phyloP scores from a whole-genome alignment of 2,797 vertebrate genomes.

The Dendrocincla tyrannina region DNA sequence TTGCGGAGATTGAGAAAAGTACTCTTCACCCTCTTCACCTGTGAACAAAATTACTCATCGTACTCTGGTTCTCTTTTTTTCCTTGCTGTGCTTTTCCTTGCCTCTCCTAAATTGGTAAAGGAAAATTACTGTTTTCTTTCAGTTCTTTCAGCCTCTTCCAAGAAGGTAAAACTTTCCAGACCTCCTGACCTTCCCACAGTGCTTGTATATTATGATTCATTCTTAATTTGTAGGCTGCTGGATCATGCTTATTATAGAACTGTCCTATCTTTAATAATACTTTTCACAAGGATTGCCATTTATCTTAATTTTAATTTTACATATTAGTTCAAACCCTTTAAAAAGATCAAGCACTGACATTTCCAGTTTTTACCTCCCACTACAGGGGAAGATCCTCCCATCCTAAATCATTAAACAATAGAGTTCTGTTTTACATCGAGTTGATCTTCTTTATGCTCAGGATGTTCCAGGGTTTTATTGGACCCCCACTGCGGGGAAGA shows the following conservation, averaged over 20 bases:
- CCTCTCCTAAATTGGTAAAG: background rate
- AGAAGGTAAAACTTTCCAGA: slow-evolving; percentile 28
- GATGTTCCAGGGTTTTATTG: slow-evolving; percentile 45
- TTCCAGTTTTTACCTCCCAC: slow-evolving; percentile 24
- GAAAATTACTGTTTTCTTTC: background rate
- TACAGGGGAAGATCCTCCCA: background rate
- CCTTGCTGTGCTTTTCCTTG: background rate
- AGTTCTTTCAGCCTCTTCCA: slow-evolving; percentile 5
- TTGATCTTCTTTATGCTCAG: slow-evolving; percentile 15
- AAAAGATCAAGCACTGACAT: slow-evolving; percentile 29
- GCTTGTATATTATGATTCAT: slow-evolving; percentile 1
- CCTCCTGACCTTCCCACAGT: slow-evolving; percentile 4
- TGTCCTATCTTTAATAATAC: background rate
- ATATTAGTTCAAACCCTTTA: background rate
- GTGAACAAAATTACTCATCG: background rate
- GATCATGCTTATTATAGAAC: background rate
- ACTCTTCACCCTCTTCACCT: background rate
- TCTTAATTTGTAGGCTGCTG: background rate
- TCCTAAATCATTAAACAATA: slow-evolving; percentile 3
- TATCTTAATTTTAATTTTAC: slow-evolving; percentile 43
- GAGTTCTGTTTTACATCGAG: slow-evolving; percentile 63
- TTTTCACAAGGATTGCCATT: slow-evolving; percentile 3
- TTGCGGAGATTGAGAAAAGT: background rate
- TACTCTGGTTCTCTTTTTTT: background rate
- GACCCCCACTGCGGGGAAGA: background rate